These are phyloP conservation scores for Coilia nasus DNA, from an alignment of 2,797 vertebrate genomes.

Conservation along the genomic window DNA sequence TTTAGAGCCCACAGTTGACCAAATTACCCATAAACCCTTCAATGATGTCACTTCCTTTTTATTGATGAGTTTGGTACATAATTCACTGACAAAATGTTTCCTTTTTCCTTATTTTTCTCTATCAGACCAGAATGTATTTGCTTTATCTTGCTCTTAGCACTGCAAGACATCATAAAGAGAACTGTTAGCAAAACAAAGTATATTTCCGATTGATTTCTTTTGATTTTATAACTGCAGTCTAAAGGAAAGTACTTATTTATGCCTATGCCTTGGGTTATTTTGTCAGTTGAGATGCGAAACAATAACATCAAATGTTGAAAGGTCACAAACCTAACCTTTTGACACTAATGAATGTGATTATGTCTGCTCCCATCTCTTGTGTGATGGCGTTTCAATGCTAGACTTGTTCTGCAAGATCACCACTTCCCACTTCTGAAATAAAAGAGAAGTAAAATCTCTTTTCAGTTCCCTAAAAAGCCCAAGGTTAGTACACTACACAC, in stretches of 20 bases:
- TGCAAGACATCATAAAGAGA: neutral
- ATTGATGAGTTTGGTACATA: neutral
- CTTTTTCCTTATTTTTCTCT: neutral
- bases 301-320: neutral
- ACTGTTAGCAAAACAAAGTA: neutral
- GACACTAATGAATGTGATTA: neutral
- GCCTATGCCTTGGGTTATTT: neutral
- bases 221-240: neutral
- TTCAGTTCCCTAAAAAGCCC: neutral
- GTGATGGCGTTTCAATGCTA: neutral
- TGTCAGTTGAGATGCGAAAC: neutral
- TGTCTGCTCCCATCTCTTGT: neutral
- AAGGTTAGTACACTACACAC: neutral
- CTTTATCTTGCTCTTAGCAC: neutral
- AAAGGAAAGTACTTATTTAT: neutral
- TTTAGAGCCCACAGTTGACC: slow-evolving; percentile 4
- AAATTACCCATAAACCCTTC: neutral
- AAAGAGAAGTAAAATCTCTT: slow-evolving; percentile 16
- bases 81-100: neutral
- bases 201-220: neutral
- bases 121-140: neutral
- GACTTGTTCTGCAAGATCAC: neutral
- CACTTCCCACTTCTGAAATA: neutral
- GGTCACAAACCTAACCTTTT: neutral
- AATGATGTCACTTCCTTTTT: slow-evolving; percentile 16